A percentile compares a stretch with the other conserved stretches of the same genome.
These are phyloP conservation scores for Carassius auratus DNA, from an alignment of 2,113 vertebrate genomes.

Conservation along the genomic window DNA sequence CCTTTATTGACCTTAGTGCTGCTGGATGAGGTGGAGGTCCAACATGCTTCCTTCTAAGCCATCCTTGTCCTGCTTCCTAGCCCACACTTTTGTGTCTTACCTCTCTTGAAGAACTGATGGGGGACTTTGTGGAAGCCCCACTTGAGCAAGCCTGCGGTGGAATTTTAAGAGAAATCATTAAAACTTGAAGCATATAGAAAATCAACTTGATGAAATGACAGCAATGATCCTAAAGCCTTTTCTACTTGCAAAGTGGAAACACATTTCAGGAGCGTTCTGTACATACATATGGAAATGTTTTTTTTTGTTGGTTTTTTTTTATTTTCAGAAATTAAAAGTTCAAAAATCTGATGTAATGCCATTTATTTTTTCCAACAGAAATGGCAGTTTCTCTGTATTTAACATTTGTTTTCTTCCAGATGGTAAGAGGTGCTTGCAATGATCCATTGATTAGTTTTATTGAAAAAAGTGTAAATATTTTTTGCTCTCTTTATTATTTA, in stretches of 20 bases:
- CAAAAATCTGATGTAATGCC: conserved; percentile 75
- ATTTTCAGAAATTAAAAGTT: conserved; percentile 60
- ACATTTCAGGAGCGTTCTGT: conserved; percentile 81
- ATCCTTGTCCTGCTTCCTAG: conserved; percentile 68
- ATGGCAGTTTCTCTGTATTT: conserved; percentile 79
- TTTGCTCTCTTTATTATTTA: conserved; percentile 87
- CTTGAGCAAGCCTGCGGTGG: conserved; percentile 48
- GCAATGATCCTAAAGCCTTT: conserved; percentile 79
- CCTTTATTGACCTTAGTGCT: conserved; percentile 62
- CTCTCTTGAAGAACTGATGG: conserved; percentile 68
- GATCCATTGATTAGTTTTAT: conserved; percentile 87
- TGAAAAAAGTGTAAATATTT: conserved; percentile 88
- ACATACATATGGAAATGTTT: conserved; percentile 72
- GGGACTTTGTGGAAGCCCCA: conserved; percentile 45
- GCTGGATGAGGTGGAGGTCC: conserved; percentile 64
- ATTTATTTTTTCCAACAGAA: conserved; percentile 74
- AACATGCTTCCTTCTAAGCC: conserved; percentile 74
- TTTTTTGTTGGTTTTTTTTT: conserved; percentile 38
- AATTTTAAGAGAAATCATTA: conserved; percentile 70
- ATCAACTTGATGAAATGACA: conserved; percentile 75
- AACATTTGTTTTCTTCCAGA: conserved; percentile 76
- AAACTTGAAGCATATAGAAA: conserved; percentile 77
- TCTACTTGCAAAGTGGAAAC: conserved; percentile 75
- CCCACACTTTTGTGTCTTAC: conserved; percentile 66
- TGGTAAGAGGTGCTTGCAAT: conserved; percentile 87